Base-by-base conservation (phyloP, 1,140 invertebrate species). In the Drosophila trapezifrons region DNA sequence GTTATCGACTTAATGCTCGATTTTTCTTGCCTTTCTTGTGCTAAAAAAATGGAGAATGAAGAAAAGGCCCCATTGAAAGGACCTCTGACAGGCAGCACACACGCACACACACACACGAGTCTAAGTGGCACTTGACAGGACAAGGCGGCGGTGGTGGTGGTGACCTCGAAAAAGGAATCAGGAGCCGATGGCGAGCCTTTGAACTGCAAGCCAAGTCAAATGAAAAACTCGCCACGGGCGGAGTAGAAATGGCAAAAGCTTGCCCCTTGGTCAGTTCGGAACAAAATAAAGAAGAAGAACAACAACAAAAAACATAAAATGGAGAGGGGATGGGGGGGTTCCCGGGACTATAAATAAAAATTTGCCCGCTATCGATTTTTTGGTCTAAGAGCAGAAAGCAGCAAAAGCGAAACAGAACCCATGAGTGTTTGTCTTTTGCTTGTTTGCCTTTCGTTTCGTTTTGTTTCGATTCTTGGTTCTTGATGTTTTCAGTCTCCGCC, bases 191-290 rank as follows among this genome's bases (percentile, higher is more conserved):
- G 5, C 43, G 59, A 71, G 65, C 82, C 83, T 83, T 86, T 87
- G 83, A 87, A 83, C 81, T 84, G 81, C 79, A 87, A 83, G 83
- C 78, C 83, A 86, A 86, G 83, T 86, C 83, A 79, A 87, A 86
- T 87, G 79, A 87, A 87, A 86, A 87, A 82, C 70, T 43, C 51
- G 54, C 47, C 35, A 27, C 13, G 79, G 76, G 71, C 74, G 75
- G 78, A 86, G 80, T 43, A 85, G 57, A 70, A 85, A 86, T 85
- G 74, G 81, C 82, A 70, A 82, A 82, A 82, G 78, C 69, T 51
- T 73, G 65, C 65, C 65, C 65, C 65, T 65, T 69, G 65, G 65
- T 62, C 62, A 63, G 35, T 17, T 13, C 46, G 42, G 45, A 46
- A 49, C 64, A 71, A 54, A 40, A 27, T 6, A 29, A 10, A 59